phyloP scores from a whole-genome alignment of 2,888 invertebrate genomes.

The Caenorhabditis sp. region DNA sequence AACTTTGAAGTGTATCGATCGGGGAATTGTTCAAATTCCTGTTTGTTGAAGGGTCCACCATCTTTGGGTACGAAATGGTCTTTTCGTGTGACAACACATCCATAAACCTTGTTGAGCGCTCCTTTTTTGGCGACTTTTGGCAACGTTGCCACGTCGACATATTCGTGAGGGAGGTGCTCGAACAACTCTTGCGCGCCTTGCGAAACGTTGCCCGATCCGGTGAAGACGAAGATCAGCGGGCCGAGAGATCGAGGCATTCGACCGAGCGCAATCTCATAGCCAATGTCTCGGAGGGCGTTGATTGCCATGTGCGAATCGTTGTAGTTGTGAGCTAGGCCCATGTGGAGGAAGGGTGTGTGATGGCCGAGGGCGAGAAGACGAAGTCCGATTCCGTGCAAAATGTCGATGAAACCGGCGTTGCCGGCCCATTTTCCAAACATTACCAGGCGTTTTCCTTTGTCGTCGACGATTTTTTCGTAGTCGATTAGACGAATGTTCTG shows the following conservation, averaged over 20 bases:
- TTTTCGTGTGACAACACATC: slow-evolving; percentile 89
- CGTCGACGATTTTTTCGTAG: slow-evolving; percentile 93
- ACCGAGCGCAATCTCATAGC: slow-evolving; percentile 93
- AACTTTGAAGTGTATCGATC: slow-evolving; percentile 94
- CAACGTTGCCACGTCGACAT: slow-evolving; percentile 91
- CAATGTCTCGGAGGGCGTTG: slow-evolving; percentile 96
- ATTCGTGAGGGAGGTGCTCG: slow-evolving; percentile 95
- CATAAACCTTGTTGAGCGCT: slow-evolving; percentile 94
- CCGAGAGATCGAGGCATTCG: slow-evolving; percentile 96
- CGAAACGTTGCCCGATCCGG: slow-evolving; percentile 96
- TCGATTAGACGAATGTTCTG: slow-evolving; percentile 93
- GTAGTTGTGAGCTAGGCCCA: slow-evolving; percentile 98
- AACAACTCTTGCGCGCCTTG: slow-evolving; percentile 81
- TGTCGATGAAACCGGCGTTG: slow-evolving; percentile 93
- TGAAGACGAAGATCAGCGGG: slow-evolving; percentile 95
- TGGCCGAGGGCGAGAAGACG: slow-evolving; percentile 92
- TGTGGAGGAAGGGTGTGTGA: slow-evolving; percentile 98
- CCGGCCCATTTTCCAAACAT: slow-evolving; percentile 99
- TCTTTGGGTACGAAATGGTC: slow-evolving; percentile 92
- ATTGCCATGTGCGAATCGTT: slow-evolving; percentile 95
- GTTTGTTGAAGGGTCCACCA: slow-evolving; percentile 86
- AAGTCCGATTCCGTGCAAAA: slow-evolving; percentile 93
- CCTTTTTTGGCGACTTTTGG: slow-evolving; percentile 95
- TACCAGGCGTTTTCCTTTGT: slow-evolving; percentile 86
- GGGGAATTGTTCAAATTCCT: slow-evolving; percentile 89